Evolutionary conservation across 2,888 invertebrate genomes (phyloP).

Genomic region (Morpho achilles): DNA sequence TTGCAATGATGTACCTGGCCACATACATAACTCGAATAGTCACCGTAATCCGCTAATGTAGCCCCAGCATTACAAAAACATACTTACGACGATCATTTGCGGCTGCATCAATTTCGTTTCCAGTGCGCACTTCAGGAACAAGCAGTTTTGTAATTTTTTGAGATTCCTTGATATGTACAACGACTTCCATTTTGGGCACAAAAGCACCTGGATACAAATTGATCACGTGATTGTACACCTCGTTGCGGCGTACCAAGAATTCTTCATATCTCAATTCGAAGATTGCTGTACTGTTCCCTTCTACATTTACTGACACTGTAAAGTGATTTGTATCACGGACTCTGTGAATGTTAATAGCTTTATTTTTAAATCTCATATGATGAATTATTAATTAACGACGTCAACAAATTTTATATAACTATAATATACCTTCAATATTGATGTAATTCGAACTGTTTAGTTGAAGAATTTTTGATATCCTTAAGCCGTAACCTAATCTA

Average conservation of each 20-base stretch:
- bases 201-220: neutral
- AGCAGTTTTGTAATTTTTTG: no score
- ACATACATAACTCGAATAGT: no score
- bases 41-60: no score
- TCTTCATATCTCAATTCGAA: neutral
- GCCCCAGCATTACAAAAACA: no score
- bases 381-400: neutral
- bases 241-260: neutral
- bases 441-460: no score
- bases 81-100: no score
- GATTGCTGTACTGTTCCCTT: neutral
- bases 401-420: neutral
- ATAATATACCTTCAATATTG: neutral
- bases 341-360: neutral
- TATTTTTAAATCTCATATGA: neutral
- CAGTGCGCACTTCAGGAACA: no score
- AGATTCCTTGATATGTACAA: no score
- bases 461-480: no score
- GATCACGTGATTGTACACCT: neutral
- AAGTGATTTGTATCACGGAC: neutral
- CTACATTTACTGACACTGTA: neutral
- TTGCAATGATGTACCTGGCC: no score
- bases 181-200: neutral
- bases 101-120: no score
- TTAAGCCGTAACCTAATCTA: no score